phyloP scores from a whole-genome alignment of 2,113 vertebrate species.

The Chlorodrepanis virens region DNA sequence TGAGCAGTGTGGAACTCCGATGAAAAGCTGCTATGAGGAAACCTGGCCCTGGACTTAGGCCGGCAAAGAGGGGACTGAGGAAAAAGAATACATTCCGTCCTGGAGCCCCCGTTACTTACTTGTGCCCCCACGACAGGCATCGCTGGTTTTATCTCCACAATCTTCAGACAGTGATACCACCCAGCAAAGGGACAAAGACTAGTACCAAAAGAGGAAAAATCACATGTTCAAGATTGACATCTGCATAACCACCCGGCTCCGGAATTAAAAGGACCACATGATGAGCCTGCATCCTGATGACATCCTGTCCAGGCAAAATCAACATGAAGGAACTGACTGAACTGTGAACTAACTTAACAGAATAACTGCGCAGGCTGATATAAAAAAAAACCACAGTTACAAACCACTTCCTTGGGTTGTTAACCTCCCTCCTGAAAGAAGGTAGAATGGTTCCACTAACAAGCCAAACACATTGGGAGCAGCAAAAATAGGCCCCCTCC shows the following conservation, averaged over 20 bases:
- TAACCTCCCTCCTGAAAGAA: neutral
- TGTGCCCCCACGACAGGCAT: neutral
- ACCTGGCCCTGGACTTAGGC: neutral
- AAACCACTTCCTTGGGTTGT: neutral
- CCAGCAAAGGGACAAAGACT: neutral
- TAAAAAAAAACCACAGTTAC: neutral
- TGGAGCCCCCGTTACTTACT: neutral
- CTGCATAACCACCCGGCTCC: neutral
- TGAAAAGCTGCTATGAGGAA: neutral
- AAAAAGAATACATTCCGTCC: neutral
- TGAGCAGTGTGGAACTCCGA: accelerated
- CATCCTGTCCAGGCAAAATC: neutral
- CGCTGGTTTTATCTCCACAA: accelerated
- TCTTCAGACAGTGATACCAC: neutral
- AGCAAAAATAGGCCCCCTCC: neutral
- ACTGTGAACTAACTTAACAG: neutral
- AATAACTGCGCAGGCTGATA: neutral
- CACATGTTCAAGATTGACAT: neutral
- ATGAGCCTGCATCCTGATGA: neutral
- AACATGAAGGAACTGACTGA: neutral
- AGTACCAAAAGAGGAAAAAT: neutral
- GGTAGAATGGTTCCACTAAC: neutral
- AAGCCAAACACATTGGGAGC: neutral
- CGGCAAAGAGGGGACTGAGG: neutral
- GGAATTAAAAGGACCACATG: neutral